A percentile compares a stretch with the other conserved stretches of the same genome.
phyloP scores from a whole-genome alignment of 2,797 vertebrate genomes.

The Fundulus diaphanus region DNA sequence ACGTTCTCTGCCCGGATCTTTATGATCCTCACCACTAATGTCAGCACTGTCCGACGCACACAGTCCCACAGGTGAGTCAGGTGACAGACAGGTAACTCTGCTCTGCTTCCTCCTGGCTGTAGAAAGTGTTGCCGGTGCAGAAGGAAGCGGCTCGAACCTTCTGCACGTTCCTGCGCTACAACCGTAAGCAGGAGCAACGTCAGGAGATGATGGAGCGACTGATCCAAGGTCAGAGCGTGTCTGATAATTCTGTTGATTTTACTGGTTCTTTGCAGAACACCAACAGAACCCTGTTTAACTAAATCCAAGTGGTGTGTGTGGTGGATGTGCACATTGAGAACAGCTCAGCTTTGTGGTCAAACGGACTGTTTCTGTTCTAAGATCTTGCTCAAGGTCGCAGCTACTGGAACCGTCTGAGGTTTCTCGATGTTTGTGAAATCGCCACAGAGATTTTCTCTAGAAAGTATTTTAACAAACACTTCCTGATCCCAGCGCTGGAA shows the following conservation, averaged over 20 bases:
- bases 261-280: not conserved
- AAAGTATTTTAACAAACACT: constrained; percentile 95
- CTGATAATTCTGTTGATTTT: no score
- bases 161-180: constrained; percentile 92
- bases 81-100: constrained; percentile 6
- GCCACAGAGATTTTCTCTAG: constrained; percentile 94
- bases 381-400: constrained; percentile 94
- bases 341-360: not conserved
- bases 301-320: not conserved
- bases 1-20: constrained; percentile 93
- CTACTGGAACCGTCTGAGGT: constrained; percentile 94
- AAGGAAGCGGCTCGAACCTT: constrained; percentile 92
- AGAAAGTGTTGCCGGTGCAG: constrained; percentile 95
- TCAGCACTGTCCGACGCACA: constrained; percentile 65
- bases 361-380: constrained; percentile 53
- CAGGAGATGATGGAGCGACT: constrained; percentile 92
- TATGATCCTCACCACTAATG: constrained; percentile 91
- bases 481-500: constrained; percentile 90
- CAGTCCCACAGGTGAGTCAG: not conserved
- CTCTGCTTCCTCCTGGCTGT: constrained; percentile 37
- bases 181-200: constrained; percentile 93
- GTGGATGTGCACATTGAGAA: not conserved
- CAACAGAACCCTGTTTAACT: not conserved
- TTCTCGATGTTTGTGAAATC: constrained; percentile 94
- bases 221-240: constrained; percentile 85